Base-by-base conservation (phyloP, 2,797 vertebrate species). In the Otolemur crassicaudatus region DNA sequence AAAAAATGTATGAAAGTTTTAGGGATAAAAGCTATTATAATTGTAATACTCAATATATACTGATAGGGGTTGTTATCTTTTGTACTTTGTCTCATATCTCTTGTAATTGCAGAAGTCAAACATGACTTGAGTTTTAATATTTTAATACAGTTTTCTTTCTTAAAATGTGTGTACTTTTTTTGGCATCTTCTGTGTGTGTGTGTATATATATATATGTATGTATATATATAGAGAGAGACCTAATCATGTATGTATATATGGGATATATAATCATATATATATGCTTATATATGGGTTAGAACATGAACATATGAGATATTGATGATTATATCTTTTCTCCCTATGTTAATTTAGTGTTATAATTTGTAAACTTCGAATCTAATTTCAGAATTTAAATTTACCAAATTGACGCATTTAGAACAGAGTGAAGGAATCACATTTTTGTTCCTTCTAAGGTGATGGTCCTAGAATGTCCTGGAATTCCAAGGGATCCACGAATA, bases 351-450 rank as follows among this genome's bases (percentile, higher is more conserved):
- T 93, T 81, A 61, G 40, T 49, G 58, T 60, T 76, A 87, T 5
- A 81, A 93, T 40, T 94, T 96, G 34, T 67, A 90, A 89, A 76
- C 17, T 86, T 81, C 87, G 43, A 85, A 85, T 91, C 58, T 86
- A 75, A 56, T 91, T 96, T 95, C 60, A 86, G 43, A 96, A 76
- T 80, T 82, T 69, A 93, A 92, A 73, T 25, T 83, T 87, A 83
- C 12, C 19, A 65, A 85, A 65, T 22, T 83, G 69, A 89, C 10
- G 86, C 29, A 43, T 19, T 27, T 67, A 89, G 27, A 79, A 85
- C n/a, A 77, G 61, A 70, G 13, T 53, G 10, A 87, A 90, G 34
- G 40, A 83, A 84, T 82, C 85, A 80, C 3, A 75, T 49, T 91
- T 46, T 69, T 40, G 17, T 53, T 77, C 19, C 49, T 87, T 94